A percentile compares a stretch with the other conserved stretches of the same genome.
These are phyloP conservation scores for Gnatocerus cornutus DNA, from an alignment of 2,888 invertebrate species.

Conservation along the genomic window DNA sequence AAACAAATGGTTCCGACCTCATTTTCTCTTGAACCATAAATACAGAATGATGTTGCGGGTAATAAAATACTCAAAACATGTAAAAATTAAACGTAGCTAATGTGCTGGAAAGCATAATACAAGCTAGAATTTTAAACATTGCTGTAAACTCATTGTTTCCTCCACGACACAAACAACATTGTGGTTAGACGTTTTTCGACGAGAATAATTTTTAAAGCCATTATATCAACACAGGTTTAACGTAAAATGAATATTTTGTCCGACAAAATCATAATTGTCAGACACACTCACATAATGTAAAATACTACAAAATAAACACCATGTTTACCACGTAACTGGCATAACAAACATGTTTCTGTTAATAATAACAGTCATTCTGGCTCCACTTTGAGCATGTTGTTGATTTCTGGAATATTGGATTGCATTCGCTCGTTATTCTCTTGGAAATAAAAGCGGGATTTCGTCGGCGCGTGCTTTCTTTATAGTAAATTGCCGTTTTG, in stretches of 20 bases:
- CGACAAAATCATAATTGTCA: neutral
- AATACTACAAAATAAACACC: slow-evolving; percentile 1
- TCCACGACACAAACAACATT: neutral
- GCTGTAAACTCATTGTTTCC: slow-evolving; percentile 15
- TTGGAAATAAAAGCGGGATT: neutral
- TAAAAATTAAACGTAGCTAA: neutral
- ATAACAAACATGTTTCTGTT: slow-evolving; percentile 23
- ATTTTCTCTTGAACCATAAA: too few species aligned
- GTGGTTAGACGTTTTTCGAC: neutral
- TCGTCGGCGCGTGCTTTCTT: neutral
- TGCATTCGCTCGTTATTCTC: neutral
- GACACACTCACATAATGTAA: neutral
- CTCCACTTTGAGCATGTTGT: neutral
- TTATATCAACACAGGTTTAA: neutral
- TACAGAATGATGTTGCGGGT: too few species aligned
- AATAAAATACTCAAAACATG: neutral
- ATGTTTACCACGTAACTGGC: neutral
- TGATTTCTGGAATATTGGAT: slow-evolving; percentile 1
- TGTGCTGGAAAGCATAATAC: neutral
- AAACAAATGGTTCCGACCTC: too few species aligned
- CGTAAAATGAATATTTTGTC: slow-evolving; percentile 1
- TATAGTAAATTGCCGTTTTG: neutral
- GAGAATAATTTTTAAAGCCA: slow-evolving; percentile 2
- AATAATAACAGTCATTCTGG: slow-evolving; percentile 13
- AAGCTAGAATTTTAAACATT: neutral